These are phyloP conservation scores for Biston stratarius DNA, from an alignment of 2,888 invertebrate genomes.

Conservation along the genomic window DNA sequence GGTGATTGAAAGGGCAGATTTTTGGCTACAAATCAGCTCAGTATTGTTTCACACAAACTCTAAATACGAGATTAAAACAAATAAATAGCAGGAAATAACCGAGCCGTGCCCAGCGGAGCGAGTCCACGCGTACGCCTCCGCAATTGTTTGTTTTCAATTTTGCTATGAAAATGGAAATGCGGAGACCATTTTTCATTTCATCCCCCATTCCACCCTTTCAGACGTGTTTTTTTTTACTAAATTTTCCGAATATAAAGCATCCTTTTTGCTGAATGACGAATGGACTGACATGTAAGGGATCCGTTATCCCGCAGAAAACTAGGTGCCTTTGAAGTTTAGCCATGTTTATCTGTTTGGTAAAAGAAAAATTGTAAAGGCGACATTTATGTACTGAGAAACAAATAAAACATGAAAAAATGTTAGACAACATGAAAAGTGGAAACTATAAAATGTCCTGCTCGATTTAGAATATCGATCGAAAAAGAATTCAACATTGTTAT, in stretches of 20 bases:
- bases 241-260: constrained; percentile 35
- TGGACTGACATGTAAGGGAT: constrained; percentile 3
- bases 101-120: background rate
- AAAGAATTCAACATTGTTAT: too few relatives aligned
- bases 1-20: too few relatives aligned
- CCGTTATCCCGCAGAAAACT: too few relatives aligned
- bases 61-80: background rate
- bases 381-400: too few relatives aligned
- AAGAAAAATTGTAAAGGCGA: too few relatives aligned
- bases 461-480: too few relatives aligned
- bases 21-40: too few relatives aligned
- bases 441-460: too few relatives aligned
- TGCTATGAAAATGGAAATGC: constrained; percentile 31
- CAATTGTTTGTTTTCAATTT: constrained; percentile 39
- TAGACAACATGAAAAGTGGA: too few relatives aligned
- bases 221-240: constrained; percentile 26
- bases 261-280: constrained; percentile 27
- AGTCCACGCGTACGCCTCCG: background rate
- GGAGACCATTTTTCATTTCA: constrained; percentile 38
- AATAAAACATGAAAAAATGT: too few relatives aligned
- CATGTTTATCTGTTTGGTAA: too few relatives aligned
- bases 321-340: too few relatives aligned
- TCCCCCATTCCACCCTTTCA: constrained; percentile 32
- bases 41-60: background rate
- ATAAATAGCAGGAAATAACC: constrained; percentile 12